Conservation (phyloP, 2,797 vertebrate species). For the Anolis apletophallus region DNA sequence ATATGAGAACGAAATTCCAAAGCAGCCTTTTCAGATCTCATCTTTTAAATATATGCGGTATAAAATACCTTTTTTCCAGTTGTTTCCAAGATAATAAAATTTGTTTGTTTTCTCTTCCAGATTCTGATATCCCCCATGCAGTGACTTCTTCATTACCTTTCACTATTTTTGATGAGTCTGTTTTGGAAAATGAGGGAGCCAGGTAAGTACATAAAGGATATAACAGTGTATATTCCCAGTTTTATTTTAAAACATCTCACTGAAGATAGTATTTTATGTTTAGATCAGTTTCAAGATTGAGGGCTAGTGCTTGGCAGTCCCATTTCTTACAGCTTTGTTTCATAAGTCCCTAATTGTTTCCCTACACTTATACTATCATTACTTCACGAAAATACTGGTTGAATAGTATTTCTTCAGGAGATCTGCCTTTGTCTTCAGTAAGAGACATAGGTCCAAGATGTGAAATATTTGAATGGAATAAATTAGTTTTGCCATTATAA, state of each 20-base stretch:
- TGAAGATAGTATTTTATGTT: constrained; percentile 16
- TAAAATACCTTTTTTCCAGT: not conserved
- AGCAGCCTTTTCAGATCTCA: not conserved
- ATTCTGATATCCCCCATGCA: constrained; percentile 30
- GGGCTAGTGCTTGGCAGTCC: not conserved
- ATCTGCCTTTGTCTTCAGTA: not conserved
- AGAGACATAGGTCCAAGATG: not conserved
- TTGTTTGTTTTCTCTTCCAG: constrained; percentile 26
- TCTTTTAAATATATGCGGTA: not conserved
- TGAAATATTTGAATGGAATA: not conserved
- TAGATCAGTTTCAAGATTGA: not conserved
- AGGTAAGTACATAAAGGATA: constrained; percentile 62
- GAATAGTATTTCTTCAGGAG: not conserved
- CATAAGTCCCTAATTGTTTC: not conserved
- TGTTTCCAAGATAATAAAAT: not conserved
- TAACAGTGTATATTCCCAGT: not conserved
- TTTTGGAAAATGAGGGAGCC: constrained; percentile 61
- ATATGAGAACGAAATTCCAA: not conserved
- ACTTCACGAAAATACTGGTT: accelerated
- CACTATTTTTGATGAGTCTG: constrained; percentile 79
- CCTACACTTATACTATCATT: not conserved
- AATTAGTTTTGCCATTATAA: not conserved
- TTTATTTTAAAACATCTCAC: constrained; percentile 31
- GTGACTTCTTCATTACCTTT: constrained; percentile 61
- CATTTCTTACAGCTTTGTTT: not conserved